These are phyloP conservation scores for Sciaenops ocellatus DNA, from an alignment of 2,797 vertebrate species.

Conservation along the genomic window DNA sequence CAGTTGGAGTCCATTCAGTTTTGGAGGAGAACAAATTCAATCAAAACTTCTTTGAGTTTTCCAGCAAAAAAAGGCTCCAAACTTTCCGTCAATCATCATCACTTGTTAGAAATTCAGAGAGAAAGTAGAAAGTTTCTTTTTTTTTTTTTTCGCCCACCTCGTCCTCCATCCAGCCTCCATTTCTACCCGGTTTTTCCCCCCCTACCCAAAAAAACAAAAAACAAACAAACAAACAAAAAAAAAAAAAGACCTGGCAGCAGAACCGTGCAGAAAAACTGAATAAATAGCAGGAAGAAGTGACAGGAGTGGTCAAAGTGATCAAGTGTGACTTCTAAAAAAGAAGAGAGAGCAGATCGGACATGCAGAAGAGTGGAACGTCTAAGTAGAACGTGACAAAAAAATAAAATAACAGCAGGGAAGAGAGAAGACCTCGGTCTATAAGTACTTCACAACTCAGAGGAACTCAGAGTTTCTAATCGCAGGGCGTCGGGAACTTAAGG, in stretches of 20 bases:
- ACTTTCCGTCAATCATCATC: constrained; percentile 26
- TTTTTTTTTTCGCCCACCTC: not conserved
- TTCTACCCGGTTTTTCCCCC: not conserved
- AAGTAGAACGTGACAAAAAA: constrained; percentile 67
- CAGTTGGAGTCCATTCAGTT: constrained; percentile 67
- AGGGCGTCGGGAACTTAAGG: constrained; percentile 44
- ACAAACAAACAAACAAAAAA: too few species aligned
- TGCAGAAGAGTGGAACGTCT: constrained; percentile 81
- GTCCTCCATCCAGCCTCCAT: constrained; percentile 18
- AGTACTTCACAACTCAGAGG: constrained; percentile 70
- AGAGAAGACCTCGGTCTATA: constrained; percentile 62
- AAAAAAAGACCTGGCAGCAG: constrained; percentile 34
- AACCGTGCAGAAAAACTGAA: constrained; percentile 73
- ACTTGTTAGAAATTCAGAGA: constrained; percentile 20
- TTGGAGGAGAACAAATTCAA: constrained; percentile 45
- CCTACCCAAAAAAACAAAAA: constrained; percentile 11
- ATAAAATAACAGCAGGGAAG: constrained; percentile 26
- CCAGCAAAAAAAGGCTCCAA: constrained; percentile 54
- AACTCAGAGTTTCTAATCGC: constrained; percentile 55
- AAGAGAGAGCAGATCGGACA: constrained; percentile 68
- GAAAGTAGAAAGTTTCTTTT: not conserved
- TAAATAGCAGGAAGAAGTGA: constrained; percentile 79
- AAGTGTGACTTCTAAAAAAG: constrained; percentile 65
- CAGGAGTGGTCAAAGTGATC: constrained; percentile 76
- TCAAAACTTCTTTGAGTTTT: constrained; percentile 46